These are phyloP conservation scores for Cyclopterus lumpus DNA, from an alignment of 2,797 vertebrate species.

Conservation along the genomic window DNA sequence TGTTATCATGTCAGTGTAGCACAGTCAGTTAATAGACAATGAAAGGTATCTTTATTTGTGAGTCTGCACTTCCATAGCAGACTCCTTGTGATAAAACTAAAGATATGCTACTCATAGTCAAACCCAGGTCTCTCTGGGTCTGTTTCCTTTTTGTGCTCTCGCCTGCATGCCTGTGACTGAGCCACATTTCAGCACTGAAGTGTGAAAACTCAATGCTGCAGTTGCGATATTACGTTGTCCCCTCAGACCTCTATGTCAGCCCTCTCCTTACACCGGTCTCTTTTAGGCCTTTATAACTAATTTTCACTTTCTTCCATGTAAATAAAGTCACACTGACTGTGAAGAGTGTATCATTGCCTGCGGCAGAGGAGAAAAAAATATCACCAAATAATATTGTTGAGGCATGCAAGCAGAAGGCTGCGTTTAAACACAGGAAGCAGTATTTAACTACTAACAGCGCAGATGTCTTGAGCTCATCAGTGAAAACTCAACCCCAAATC, in stretches of 20 bases:
- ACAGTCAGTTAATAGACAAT: constrained; percentile 27
- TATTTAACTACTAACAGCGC: not conserved
- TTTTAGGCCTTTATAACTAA: constrained; percentile 5
- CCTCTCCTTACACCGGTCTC: not conserved
- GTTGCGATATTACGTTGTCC: not conserved
- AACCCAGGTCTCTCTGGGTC: not conserved
- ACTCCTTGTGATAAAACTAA: constrained; percentile 24
- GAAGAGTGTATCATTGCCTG: constrained; percentile 6
- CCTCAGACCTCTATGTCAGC: not conserved
- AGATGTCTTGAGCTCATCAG: not conserved
- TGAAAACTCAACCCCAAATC: not conserved
- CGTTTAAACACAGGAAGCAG: not conserved
- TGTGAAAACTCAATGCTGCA: constrained; percentile 48
- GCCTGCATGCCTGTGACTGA: constrained; percentile 7
- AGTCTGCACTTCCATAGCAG: constrained; percentile 7
- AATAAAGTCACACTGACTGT: constrained; percentile 7
- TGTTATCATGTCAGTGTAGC: not conserved
- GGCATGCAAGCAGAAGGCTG: not conserved
- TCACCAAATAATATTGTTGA: not conserved
- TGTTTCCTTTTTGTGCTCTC: not conserved
- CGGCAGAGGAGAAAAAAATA: not conserved
- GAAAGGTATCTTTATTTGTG: not conserved
- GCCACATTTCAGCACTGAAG: constrained; percentile 46
- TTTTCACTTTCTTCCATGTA: constrained; percentile 45
- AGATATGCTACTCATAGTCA: not conserved